Evolutionary conservation across 2,888 invertebrate genomes (phyloP).

Genomic region (Amaurobius ferox): DNA sequence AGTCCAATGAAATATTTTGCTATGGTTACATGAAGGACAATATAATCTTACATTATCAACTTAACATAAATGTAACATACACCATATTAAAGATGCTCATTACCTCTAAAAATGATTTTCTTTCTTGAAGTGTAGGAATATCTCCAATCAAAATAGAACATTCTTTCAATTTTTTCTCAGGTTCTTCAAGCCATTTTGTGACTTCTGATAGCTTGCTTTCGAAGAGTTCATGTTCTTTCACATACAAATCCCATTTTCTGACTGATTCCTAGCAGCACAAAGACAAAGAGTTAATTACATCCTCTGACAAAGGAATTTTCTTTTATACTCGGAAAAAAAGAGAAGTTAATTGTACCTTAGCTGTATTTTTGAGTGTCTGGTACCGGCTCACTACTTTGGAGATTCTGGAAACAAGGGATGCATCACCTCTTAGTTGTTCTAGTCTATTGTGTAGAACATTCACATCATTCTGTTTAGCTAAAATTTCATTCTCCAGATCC

Average conservation of each 20-base stretch:
- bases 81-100: no score
- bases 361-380: slow-evolving; percentile 87
- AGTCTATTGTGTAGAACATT: slow-evolving; percentile 83
- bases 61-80: no score
- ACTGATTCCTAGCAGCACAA: slow-evolving; percentile 83
- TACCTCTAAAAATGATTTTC: slow-evolving; percentile 76
- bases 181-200: slow-evolving; percentile 85
- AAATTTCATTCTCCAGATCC: slow-evolving; percentile 84
- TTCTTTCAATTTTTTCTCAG: slow-evolving; percentile 85
- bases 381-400: slow-evolving; percentile 89
- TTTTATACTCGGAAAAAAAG: not conserved
- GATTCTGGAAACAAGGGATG: slow-evolving; percentile 85
- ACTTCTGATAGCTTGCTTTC: slow-evolving; percentile 86
- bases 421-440: slow-evolving; percentile 85
- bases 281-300: slow-evolving; percentile 12
- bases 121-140: slow-evolving; percentile 83
- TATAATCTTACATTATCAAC: no score
- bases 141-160: slow-evolving; percentile 91
- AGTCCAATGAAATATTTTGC: no score
- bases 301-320: not conserved
- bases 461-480: slow-evolving; percentile 83
- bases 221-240: slow-evolving; percentile 90
- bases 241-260: slow-evolving; percentile 88
- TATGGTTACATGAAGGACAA: no score
- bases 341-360: slow-evolving; percentile 80